These are phyloP conservation scores for Manis pentadactyla DNA, from an alignment of 2,797 vertebrate species.

Conservation along the genomic window DNA sequence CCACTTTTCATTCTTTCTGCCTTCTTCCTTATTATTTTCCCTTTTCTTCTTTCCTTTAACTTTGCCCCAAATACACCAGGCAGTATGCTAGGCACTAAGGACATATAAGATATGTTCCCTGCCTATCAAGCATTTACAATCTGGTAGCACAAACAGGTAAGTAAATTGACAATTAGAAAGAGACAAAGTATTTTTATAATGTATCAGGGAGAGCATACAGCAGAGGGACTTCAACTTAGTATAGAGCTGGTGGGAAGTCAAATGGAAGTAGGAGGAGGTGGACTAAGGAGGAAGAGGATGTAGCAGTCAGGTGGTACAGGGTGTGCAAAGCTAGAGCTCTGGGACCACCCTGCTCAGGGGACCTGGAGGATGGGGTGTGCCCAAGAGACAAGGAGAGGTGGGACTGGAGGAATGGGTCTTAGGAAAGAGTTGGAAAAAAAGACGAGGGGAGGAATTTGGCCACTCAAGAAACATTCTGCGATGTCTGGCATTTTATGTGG, in stretches of 20 bases:
- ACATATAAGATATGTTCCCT: neutral
- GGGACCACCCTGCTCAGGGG: neutral
- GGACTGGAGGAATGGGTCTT: neutral
- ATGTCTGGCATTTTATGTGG: neutral
- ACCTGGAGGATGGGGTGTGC: neutral
- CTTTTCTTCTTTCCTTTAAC: neutral
- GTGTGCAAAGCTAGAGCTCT: neutral
- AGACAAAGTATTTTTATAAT: neutral
- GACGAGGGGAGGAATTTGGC: neutral
- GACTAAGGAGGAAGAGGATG: neutral
- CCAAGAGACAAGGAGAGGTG: neutral
- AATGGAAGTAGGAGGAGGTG: neutral
- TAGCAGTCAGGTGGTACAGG: neutral
- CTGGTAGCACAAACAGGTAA: neutral
- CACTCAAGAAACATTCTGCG: neutral
- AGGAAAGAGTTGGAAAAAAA: no score
- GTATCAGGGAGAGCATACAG: neutral
- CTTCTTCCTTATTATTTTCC: neutral
- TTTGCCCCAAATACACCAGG: neutral
- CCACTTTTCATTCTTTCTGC: neutral
- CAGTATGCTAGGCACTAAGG: neutral
- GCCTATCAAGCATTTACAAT: neutral
- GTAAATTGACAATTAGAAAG: neutral
- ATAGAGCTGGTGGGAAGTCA: neutral
- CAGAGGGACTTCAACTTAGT: neutral